Conservation (phyloP, 2,797 vertebrate species). For the Morelia viridis region DNA sequence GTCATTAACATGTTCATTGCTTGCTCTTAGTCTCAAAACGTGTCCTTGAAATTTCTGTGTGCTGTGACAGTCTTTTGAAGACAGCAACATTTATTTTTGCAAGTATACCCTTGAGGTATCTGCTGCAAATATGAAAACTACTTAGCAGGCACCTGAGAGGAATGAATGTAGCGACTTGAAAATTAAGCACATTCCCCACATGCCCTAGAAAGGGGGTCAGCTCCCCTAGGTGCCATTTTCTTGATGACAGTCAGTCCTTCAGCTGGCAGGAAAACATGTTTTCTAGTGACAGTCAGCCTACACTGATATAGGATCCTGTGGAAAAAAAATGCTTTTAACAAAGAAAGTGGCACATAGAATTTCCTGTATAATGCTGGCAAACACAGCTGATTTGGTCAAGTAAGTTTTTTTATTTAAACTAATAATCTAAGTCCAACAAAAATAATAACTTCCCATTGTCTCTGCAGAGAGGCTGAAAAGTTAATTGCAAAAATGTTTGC, state of each 20-base stretch:
- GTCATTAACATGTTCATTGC: not conserved
- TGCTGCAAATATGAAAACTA: slow-evolving; percentile 21
- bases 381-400: not conserved
- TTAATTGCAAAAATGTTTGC: not conserved
- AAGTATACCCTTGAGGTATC: slow-evolving; percentile 27
- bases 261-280: not conserved
- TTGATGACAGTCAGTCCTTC: fast-evolving
- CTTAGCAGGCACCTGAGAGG: slow-evolving; percentile 1
- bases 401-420: not conserved
- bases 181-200: not conserved
- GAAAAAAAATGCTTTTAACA: not conserved
- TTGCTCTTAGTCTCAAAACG: not conserved
- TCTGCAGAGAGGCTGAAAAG: not conserved
- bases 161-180: slow-evolving; percentile 4
- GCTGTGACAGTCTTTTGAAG: not conserved
- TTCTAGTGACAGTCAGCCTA: not conserved
- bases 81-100: not conserved
- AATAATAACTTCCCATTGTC: not conserved
- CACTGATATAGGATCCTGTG: not conserved
- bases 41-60: not conserved
- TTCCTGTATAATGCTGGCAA: not conserved
- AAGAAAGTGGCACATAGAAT: not conserved
- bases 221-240: not conserved
- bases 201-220: not conserved
- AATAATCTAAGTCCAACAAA: not conserved